Conservation (phyloP, 2,113 vertebrate genomes). For the Microtus pennsylvanicus region DNA sequence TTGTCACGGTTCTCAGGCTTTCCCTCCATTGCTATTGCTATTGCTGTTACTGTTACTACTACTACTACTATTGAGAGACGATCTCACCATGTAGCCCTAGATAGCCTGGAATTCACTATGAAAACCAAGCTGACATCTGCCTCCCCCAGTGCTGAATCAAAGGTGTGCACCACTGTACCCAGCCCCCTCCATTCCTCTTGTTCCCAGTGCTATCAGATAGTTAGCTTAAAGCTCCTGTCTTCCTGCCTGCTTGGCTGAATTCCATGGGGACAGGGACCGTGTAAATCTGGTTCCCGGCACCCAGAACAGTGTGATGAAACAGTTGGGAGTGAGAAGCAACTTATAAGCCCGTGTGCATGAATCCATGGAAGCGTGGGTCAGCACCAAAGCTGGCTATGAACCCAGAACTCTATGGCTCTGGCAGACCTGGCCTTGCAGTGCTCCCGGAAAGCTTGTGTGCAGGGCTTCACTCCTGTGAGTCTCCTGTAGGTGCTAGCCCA, state of each 20-base stretch:
- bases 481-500: too few species aligned
- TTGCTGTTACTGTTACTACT: not conserved
- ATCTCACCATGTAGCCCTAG: not conserved
- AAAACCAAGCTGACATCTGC: not conserved
- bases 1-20: not conserved
- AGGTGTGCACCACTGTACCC: not conserved
- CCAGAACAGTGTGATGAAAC: not conserved
- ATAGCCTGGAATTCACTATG: not conserved
- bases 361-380: not conserved
- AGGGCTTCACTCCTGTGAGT: rapidly evolving
- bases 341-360: rapidly evolving
- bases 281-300: not conserved
- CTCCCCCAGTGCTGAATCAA: too few species aligned
- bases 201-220: not conserved
- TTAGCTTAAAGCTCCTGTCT: not conserved
- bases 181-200: not conserved
- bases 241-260: not conserved
- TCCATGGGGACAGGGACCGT: not conserved
- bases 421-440: not conserved
- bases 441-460: not conserved
- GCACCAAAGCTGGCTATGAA: not conserved
- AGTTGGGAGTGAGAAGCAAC: not conserved
- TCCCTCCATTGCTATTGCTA: not conserved
- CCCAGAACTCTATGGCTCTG: not conserved
- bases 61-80: not conserved